Evolutionary conservation across 23 tunicate species (phyloP), one percentile per base, ranked within the genome.

Genomic region (Trididemnum clinides): DNA sequence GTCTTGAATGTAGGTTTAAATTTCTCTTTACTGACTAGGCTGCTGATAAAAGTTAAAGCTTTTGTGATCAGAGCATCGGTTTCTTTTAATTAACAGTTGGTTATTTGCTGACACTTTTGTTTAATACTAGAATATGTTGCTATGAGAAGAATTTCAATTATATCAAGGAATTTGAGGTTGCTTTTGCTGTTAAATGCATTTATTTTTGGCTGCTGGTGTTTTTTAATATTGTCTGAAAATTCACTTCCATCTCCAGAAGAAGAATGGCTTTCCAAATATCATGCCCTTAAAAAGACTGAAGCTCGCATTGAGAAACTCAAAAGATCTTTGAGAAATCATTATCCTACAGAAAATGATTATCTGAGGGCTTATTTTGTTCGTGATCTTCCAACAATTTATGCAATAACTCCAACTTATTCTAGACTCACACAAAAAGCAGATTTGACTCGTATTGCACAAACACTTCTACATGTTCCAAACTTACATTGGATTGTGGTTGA

Each of bases 361-460:
- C 72, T 73, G 21, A 82, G 73, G 1, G 32, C 15, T 69, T 20
- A 72, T 33, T 29, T 73, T 1, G 35, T 21, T 15, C 20, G 20
- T n/a, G 88, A 73, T 54, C 32, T 84, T 31, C 92, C 95, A 0
- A 66, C 85, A 1, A 96, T 96, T 34, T 96, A 79, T 81, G 93
- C 89, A 0, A 76, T 96, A 0, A 96, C 99, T 50, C 99, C 99
- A 19, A 96, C 99, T 19, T 96, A 96, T 82, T 72, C 97, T 28
- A 80, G 99, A 44, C 88, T 91, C 82, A 96, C 99, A 2, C 99
- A 96, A 74, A 96, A 96, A 73, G 99, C 99, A 6, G 99, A 96
- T 33, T 33, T 96, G 74, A 88, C 93, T 4, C 79, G 99, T 29
- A 44, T 96, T n/a, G 77, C 82, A 2, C 90, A 96, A 36, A 96